Conservation (phyloP, 1,140 invertebrate species). For the Lepidurus apus region DNA sequence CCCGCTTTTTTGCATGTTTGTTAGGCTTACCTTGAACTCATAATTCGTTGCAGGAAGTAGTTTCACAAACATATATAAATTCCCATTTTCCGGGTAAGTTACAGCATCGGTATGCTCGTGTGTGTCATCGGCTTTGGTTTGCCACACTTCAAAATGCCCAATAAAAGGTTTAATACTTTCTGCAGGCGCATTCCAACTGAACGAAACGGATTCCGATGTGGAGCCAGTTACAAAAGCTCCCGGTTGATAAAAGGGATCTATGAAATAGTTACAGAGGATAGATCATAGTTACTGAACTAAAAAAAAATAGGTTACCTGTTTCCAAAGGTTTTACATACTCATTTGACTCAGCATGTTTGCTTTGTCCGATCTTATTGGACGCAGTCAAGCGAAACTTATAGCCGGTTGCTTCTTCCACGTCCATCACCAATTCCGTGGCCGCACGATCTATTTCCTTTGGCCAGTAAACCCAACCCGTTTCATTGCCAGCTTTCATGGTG, state of each 20-base stretch:
- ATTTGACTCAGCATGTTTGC: background rate
- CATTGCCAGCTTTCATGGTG: slow-evolving; percentile 37
- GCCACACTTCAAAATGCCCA: slow-evolving; percentile 44
- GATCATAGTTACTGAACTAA: slow-evolving; percentile 22
- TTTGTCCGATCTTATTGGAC: slow-evolving; percentile 46
- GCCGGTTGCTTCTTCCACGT: slow-evolving; percentile 33
- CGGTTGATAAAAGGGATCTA: slow-evolving; percentile 70
- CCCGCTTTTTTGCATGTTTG: too few species aligned
- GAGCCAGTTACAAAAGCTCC: slow-evolving; percentile 69
- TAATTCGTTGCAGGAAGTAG: slow-evolving; percentile 69
- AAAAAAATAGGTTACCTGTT: slow-evolving; percentile 6
- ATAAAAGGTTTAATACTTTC: slow-evolving; percentile 65
- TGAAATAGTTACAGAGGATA: slow-evolving; percentile 36
- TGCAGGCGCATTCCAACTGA: slow-evolving; percentile 65
- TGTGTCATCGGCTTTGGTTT: slow-evolving; percentile 49
- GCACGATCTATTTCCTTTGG: background rate
- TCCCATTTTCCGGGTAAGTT: slow-evolving; percentile 47
- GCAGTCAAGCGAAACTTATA: slow-evolving; percentile 39
- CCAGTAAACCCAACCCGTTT: slow-evolving; percentile 16
- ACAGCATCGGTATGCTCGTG: slow-evolving; percentile 55
- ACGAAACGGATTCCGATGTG: slow-evolving; percentile 67
- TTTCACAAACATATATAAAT: slow-evolving; percentile 65
- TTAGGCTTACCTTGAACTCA: slow-evolving; percentile 57
- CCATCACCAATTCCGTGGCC: slow-evolving; percentile 36
- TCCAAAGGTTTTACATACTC: slow-evolving; percentile 40